phyloP scores from a whole-genome alignment of 37 sponge, comb jelly and placozoan genomes.

The Spongilla lacustris region DNA sequence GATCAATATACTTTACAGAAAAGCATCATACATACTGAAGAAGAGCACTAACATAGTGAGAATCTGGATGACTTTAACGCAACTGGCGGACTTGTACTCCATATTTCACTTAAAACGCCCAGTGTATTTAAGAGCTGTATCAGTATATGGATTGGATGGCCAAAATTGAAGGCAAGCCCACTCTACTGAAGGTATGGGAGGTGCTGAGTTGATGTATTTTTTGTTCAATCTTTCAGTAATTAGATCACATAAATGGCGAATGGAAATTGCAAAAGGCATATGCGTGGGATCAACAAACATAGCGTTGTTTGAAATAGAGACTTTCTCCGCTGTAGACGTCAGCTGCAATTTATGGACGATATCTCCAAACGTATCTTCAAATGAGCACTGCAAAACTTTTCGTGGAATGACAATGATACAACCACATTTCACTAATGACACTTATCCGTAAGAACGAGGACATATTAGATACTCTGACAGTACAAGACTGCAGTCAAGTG shows the following conservation, averaged over 20 bases:
- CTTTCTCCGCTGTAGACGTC: no score
- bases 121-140: conserved; percentile 11
- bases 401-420: no score
- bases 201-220: background rate
- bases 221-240: background rate
- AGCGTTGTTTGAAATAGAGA: no score
- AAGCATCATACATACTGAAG: background rate
- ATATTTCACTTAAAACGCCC: conserved; percentile 43
- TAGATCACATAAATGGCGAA: background rate
- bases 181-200: background rate
- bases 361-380: no score
- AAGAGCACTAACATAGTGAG: conserved; percentile 15
- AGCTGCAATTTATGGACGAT: no score
- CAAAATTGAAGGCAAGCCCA: background rate
- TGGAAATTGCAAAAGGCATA: conserved; percentile 20
- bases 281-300: no score
- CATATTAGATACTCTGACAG: no score
- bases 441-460: no score
- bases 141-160: background rate
- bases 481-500: no score
- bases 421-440: no score
- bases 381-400: no score
- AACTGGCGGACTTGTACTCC: conserved; percentile 34
- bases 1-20: no score
- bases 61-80: conserved; percentile 19